Conservation (phyloP, 1,140 invertebrate species). For the Berghia stephanieae region DNA sequence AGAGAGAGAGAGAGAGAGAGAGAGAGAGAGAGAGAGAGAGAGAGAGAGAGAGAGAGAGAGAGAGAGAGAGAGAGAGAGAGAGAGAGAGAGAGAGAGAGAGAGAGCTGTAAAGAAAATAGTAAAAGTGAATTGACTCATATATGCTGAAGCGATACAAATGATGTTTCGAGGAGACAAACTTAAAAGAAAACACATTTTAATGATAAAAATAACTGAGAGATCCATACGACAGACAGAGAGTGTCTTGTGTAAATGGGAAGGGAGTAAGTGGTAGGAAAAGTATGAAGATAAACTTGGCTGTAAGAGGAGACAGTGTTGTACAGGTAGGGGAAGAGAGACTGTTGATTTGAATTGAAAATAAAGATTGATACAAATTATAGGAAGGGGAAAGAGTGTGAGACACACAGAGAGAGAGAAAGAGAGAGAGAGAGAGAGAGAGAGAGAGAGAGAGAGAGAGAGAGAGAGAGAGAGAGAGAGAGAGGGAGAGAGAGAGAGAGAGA, state of each 20-base stretch:
- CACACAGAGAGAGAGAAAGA: background rate
- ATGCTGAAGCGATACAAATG: too few relatives aligned
- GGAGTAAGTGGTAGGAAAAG: background rate
- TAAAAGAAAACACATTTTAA: too few relatives aligned
- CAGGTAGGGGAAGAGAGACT: too few relatives aligned
- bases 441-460: conserved; percentile 1
- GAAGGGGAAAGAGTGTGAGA: background rate
- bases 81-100: background rate
- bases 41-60: background rate
- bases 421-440: background rate
- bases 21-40: conserved; percentile 5
- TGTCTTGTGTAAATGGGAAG: background rate
- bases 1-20: conserved; percentile 13
- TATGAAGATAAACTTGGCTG: too few relatives aligned
- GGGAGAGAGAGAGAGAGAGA: background rate
- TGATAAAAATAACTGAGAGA: too few relatives aligned
- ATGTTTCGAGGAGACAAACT: too few relatives aligned
- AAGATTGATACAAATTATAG: background rate
- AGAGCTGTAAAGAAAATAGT: too few relatives aligned
- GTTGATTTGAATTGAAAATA: background rate
- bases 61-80: too few relatives aligned
- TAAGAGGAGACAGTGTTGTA: background rate
- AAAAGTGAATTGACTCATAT: too few relatives aligned
- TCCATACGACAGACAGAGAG: background rate
- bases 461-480: background rate